Conservation (phyloP, 2,888 invertebrate species). For the Platerodrilus igneus region DNA sequence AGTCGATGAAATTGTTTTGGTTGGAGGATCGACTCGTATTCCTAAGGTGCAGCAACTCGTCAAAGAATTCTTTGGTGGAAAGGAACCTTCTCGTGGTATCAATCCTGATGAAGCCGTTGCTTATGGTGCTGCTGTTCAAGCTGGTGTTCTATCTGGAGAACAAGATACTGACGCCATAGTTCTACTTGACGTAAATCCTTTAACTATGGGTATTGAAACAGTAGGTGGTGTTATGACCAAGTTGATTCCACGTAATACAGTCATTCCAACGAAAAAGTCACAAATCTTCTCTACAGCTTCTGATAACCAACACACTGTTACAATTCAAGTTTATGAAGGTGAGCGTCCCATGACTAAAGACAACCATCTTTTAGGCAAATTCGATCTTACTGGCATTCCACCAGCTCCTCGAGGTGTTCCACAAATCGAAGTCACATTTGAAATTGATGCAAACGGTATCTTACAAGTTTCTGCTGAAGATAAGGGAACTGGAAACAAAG, state of each 20-base stretch:
- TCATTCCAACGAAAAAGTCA: conserved; percentile 98
- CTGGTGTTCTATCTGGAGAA: conserved; percentile 95
- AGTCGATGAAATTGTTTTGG: conserved; percentile 97
- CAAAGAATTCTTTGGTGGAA: conserved; percentile 94
- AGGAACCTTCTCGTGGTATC: conserved; percentile 96
- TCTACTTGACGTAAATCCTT: conserved; percentile 94
- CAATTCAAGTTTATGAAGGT: conserved; percentile 97
- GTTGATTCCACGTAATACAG: conserved; percentile 95
- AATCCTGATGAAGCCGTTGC: conserved; percentile 99
- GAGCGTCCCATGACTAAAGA: conserved; percentile 99
- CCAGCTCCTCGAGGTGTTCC: conserved; percentile 91
- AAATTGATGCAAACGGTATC: conserved; percentile 93
- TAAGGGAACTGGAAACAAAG: conserved; percentile 97
- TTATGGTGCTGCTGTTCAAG: conserved; percentile 97
- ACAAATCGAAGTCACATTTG: conserved; percentile 92
- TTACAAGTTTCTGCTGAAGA: conserved; percentile 97
- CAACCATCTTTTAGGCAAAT: conserved; percentile 97
- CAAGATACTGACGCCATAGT: conserved; percentile 96
- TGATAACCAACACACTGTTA: conserved; percentile 98
- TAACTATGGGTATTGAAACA: conserved; percentile 99
- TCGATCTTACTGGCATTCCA: conserved; percentile 95
- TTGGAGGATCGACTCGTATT: conserved; percentile 98
- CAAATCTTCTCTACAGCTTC: conserved; percentile 99
- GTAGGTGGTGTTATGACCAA: conserved; percentile 99
- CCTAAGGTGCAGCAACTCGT: conserved; percentile 94